Conservation (phyloP, 37 sponge, comb jelly and placozoan species). For the Halisarca cf. caerulea region DNA sequence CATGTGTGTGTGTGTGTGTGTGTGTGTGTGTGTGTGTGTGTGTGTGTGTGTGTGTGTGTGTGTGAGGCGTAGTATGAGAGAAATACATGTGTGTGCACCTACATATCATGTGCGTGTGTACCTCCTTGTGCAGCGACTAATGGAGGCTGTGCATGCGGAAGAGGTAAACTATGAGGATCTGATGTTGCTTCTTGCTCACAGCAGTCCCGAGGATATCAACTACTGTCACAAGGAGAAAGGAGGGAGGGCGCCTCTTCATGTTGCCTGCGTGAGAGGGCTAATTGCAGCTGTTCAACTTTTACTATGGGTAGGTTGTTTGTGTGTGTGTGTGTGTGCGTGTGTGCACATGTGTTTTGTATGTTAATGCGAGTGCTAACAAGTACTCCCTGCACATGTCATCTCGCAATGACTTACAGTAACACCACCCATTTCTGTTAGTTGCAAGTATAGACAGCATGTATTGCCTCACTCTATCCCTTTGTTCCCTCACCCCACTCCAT, state of each 20-base stretch:
- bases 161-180: slow-evolving; percentile 5
- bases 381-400: no score
- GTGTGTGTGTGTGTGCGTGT: slow-evolving; percentile 33
- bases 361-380: no score
- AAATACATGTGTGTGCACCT: no score
- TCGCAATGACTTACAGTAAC: no score
- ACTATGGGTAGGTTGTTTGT: slow-evolving; percentile 53
- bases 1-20: neutral
- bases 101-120: no score
- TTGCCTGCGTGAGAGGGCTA: slow-evolving; percentile 56
- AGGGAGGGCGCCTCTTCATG: slow-evolving; percentile 50
- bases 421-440: no score
- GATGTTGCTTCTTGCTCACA: slow-evolving; percentile 57
- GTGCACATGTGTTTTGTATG: neutral
- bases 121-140: neutral
- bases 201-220: slow-evolving; percentile 69
- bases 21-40: neutral
- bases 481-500: no score
- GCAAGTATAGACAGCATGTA: no score
- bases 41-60: no score
- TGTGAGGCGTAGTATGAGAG: no score
- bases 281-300: slow-evolving; percentile 62
- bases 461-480: no score
- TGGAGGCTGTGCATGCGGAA: neutral
- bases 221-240: slow-evolving; percentile 23